Evolutionary conservation across 2,797 vertebrate genomes (phyloP).

Genomic region (Trematomus bernacchii): DNA sequence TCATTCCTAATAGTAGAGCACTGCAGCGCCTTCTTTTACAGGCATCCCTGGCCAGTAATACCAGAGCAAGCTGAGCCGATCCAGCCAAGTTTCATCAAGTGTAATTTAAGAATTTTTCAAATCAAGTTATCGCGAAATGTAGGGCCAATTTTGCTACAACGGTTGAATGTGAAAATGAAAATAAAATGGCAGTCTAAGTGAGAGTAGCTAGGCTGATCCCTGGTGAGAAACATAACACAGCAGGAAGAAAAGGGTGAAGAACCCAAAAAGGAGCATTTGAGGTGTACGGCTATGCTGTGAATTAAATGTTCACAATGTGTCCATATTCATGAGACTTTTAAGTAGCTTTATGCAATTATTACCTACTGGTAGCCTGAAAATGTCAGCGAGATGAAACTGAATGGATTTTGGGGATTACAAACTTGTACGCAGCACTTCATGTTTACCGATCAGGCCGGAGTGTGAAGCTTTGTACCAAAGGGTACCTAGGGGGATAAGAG

Average conservation of each 20-base stretch:
- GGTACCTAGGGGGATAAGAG: conserved; percentile 24
- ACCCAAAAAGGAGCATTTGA: conserved; percentile 14
- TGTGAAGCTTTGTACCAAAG: conserved; percentile 44
- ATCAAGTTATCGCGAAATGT: conserved; percentile 32
- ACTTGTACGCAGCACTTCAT: conserved; percentile 21
- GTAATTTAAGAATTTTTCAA: conserved; percentile 3
- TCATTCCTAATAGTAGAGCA: conserved; percentile 28
- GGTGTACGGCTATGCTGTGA: background rate
- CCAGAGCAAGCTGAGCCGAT: conserved; percentile 23
- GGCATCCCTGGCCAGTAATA: conserved; percentile 30
- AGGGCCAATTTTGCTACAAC: conserved; percentile 15
- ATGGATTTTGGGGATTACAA: conserved; percentile 53
- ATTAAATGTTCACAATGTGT: conserved; percentile 35
- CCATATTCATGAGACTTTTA: conserved; percentile 53
- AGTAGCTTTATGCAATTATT: conserved; percentile 45
- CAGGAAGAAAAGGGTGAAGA: conserved; percentile 17
- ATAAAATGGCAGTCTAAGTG: conserved; percentile 17
- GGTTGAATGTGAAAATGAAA: conserved; percentile 47
- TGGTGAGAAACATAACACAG: conserved; percentile 34
- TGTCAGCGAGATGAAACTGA: conserved; percentile 51
- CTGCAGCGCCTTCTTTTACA: conserved; percentile 37
- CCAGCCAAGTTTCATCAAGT: conserved; percentile 36
- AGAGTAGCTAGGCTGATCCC: conserved; percentile 29
- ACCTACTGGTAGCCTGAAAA: conserved; percentile 42
- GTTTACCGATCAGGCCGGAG: conserved; percentile 48